Base-by-base conservation (phyloP, 64 coral and sea anemone genomes). In the Dendronephthya gigantea region DNA sequence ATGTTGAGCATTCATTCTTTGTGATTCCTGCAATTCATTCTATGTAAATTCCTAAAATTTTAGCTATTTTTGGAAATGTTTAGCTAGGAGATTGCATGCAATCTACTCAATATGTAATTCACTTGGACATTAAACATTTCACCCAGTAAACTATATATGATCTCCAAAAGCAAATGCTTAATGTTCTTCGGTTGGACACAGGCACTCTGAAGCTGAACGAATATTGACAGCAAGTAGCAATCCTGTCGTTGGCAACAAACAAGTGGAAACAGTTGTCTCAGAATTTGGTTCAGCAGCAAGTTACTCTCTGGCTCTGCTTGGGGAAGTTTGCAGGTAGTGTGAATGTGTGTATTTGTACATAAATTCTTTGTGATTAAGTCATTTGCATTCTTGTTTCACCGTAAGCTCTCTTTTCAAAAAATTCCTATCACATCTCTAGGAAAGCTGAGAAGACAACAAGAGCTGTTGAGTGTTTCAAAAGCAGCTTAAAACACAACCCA, bases 391-490 rank as follows among this genome's bases (percentile, higher is more conserved):
- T n/a, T n/a, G n/a, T n/a, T n/a, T n/a, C n/a, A n/a, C n/a, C n/a
- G n/a, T n/a, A n/a, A n/a, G n/a, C n/a, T n/a, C n/a, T n/a, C n/a
- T n/a, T n/a, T n/a, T n/a, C n/a, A n/a, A n/a, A n/a, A n/a, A n/a
- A n/a, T n/a, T n/a, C n/a, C n/a, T n/a, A n/a, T n/a, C n/a, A n/a
- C n/a, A n/a, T n/a, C n/a, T 49, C 23, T 41, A 96, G 94, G 86
- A 96, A 96, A 92, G 89, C 90, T 48, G 95, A 98, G 7, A 92
- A 98, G 56, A 88, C 75, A 23, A 81, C 83, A 25, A 88, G 90
- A 86, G 95, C 95, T 74, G 82, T 89, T 58, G 95, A 98, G 56
- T 98, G 95, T 68, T 98, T 98, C 49, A 98, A 93, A 86, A 98
- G 92, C 52, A 98, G 95, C 92, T 82, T 98, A 10, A 93, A 93